These are phyloP conservation scores for Alligator mississippiensis DNA, from an alignment of 2,113 vertebrate genomes.

Conservation along the genomic window DNA sequence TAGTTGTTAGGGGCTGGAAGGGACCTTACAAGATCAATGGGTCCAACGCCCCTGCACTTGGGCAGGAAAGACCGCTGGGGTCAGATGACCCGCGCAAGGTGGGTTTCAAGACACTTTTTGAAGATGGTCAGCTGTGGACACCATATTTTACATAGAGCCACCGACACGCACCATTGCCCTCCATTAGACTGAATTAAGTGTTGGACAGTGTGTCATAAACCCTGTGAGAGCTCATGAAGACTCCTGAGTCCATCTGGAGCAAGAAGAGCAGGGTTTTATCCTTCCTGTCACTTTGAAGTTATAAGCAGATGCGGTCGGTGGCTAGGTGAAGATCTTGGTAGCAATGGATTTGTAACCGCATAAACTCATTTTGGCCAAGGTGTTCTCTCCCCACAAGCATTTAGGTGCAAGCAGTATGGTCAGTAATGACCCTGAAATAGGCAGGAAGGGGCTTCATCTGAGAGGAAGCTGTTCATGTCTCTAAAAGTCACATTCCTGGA, in stretches of 20 bases:
- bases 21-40: too few relatives aligned
- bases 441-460: neutral
- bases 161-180: neutral
- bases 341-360: neutral
- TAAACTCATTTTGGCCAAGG: neutral
- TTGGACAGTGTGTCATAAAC: neutral
- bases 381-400: neutral
- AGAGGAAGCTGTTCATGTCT: neutral
- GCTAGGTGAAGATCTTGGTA: neutral
- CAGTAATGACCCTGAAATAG: rapidly evolving
- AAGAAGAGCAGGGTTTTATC: neutral
- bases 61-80: too few relatives aligned
- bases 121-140: neutral
- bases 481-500: neutral
- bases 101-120: too few relatives aligned
- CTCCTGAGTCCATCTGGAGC: neutral
- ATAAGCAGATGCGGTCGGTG: neutral
- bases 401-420: neutral
- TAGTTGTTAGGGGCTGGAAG: too few relatives aligned
- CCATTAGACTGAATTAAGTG: neutral
- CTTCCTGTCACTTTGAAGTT: neutral
- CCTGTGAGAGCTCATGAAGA: neutral
- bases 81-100: too few relatives aligned
- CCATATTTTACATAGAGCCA: neutral
- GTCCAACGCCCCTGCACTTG: too few relatives aligned